Evolutionary conservation across 2,797 vertebrate species (phyloP).

Genomic region (Gymnoscopelus microlampas): DNA sequence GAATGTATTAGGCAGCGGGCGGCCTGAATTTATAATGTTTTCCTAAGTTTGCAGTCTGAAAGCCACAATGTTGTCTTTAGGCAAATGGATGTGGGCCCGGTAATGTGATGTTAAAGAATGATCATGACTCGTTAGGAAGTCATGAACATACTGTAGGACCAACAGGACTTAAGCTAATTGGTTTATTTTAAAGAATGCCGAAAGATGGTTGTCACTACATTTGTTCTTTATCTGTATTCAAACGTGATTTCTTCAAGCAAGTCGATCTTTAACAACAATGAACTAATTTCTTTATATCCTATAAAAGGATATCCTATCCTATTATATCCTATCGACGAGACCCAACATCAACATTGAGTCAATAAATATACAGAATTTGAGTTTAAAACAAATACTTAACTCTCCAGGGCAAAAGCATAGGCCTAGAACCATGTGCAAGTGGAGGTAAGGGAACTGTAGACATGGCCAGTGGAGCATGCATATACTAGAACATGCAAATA

Average conservation of each 20-base stretch:
- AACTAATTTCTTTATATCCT: slow-evolving; percentile 43
- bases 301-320: no score
- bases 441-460: slow-evolving; percentile 9
- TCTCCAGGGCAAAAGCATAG: slow-evolving; percentile 52
- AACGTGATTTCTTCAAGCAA: slow-evolving; percentile 29
- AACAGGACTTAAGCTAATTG: slow-evolving; percentile 14
- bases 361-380: slow-evolving; percentile 56
- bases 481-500: slow-evolving; percentile 46
- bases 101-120: slow-evolving; percentile 57
- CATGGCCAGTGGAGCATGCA: slow-evolving; percentile 26
- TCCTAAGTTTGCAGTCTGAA: slow-evolving; percentile 64
- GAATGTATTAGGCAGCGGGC: slow-evolving; percentile 48
- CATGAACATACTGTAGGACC: slow-evolving; percentile 18
- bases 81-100: slow-evolving; percentile 56
- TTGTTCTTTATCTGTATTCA: slow-evolving; percentile 39
- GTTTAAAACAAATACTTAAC: slow-evolving; percentile 51
- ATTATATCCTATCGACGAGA: slow-evolving; percentile 11
- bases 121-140: slow-evolving; percentile 42
- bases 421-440: slow-evolving; percentile 42
- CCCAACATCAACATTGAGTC: slow-evolving; percentile 51
- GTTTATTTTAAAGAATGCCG: not conserved
- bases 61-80: slow-evolving; percentile 69
- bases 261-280: slow-evolving; percentile 43
- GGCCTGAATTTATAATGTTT: slow-evolving; percentile 69
- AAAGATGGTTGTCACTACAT: slow-evolving; percentile 47